phyloP scores from a whole-genome alignment of 2,113 vertebrate species.

The Cebus imitator region DNA sequence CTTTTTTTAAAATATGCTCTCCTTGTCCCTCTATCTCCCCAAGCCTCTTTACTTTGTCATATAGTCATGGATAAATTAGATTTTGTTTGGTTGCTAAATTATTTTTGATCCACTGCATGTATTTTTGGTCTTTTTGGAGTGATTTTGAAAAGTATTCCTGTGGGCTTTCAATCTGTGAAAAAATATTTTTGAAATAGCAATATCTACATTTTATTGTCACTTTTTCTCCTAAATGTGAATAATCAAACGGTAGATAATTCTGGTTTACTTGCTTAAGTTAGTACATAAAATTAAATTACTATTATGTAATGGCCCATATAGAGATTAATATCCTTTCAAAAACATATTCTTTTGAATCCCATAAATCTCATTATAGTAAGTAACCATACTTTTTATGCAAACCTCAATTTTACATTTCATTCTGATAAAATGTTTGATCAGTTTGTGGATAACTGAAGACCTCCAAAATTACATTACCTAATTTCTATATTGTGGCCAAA shows the following conservation, averaged over 20 bases:
- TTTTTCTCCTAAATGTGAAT: background rate
- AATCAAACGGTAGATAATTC: background rate
- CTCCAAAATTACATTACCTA: background rate
- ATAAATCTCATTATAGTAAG: background rate
- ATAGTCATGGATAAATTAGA: background rate
- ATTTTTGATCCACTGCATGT: background rate
- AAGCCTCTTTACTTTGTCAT: background rate
- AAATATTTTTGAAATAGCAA: background rate
- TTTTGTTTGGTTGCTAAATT: background rate
- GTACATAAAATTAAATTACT: background rate
- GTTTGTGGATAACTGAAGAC: background rate
- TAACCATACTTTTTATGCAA: background rate
- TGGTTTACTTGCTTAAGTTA: background rate
- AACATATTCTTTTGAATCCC: background rate
- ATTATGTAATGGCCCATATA: background rate
- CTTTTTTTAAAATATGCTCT: background rate
- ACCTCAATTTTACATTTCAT: background rate
- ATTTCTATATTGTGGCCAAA: background rate
- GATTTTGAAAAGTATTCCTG: background rate
- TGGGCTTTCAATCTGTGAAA: background rate
- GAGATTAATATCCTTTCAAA: background rate
- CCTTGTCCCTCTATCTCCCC: background rate
- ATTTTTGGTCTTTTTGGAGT: background rate
- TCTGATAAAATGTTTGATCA: background rate
- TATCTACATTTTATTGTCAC: background rate